Conservation (phyloP, 2,113 vertebrate genomes). For the Henicopernis longicauda region DNA sequence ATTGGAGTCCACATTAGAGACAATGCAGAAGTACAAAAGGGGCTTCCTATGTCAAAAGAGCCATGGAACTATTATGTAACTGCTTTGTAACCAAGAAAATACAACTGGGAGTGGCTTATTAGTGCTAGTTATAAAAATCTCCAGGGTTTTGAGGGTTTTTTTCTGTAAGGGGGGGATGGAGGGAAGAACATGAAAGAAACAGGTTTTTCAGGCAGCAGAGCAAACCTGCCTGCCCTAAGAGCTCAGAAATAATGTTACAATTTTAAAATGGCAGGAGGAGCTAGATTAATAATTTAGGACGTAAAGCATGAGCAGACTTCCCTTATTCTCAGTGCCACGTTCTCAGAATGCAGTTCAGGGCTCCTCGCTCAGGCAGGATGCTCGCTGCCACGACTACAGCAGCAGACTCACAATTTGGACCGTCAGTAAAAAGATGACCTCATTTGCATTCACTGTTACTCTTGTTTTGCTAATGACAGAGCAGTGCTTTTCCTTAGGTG, state of each 20-base stretch:
- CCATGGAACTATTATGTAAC: background rate
- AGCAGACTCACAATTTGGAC: background rate
- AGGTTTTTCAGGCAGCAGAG: background rate
- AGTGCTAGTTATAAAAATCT: background rate
- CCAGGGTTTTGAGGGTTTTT: background rate
- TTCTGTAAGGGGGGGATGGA: fast-evolving
- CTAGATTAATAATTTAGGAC: background rate
- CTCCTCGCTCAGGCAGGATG: background rate
- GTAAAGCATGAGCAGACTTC: background rate
- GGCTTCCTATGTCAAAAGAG: background rate
- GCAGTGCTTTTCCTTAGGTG: background rate
- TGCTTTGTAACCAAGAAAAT: background rate
- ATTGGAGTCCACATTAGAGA: background rate
- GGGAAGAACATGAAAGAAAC: background rate
- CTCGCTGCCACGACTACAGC: background rate
- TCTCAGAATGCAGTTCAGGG: background rate
- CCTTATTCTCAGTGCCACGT: background rate
- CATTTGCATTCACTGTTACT: background rate
- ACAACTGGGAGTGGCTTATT: background rate
- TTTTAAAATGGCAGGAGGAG: background rate
- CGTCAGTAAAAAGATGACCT: background rate
- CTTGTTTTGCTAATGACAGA: background rate
- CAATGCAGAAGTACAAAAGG: background rate
- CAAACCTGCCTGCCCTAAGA: background rate
- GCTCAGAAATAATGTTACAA: background rate